Evolutionary conservation across 2,113 vertebrate genomes (phyloP), one percentile per base, ranked within the genome.

Genomic region (Geothlypis trichas): DNA sequence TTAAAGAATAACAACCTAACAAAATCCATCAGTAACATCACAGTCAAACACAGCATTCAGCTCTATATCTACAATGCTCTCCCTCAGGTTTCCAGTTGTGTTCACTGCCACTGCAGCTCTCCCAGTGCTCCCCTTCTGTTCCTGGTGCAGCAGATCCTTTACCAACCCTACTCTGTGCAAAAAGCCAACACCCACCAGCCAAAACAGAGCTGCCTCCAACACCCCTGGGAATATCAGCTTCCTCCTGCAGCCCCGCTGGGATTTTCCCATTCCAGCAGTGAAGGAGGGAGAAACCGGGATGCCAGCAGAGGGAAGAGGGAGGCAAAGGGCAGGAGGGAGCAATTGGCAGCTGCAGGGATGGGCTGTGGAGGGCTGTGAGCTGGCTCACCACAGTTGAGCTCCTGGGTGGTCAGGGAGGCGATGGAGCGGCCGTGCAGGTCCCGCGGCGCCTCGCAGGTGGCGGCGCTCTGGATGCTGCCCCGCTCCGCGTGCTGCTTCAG

Each of bases 361-460:
- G 37, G 37, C 37, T 37, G 44, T 0, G 30, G 21, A 41, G 9
- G 22, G 57, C 16, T 7, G 19, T 8, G 42, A 4, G 5, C 14
- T 19, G 0, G 3, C 98, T 95, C 97, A 99, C 99, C 98, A 3
- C 99, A 99, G 97, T 98, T 98, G 62, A 99, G 98, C 80, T 99
- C 98, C 83, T 97, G 97, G 2, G 98, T 96, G 0, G 97, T 99
- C 74, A 99, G 68, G 4, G 98, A 98, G 46, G 98, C 97, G 46
- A 99, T 97, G 22, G 99, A 99, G 72, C 98, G 97, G 21, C 99
- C 99, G 63, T 98, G 98, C 81, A 99, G 98, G 4, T 98, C 97
- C 71, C 78, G 96, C 4, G 99, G 99, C 15, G 97, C 98, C 95
- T 99, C 98, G 18, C 99, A 99, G 75, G 98, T 99, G 76, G 99